Base-by-base conservation (phyloP, 2,113 vertebrate genomes). In the Solea senegalensis region DNA sequence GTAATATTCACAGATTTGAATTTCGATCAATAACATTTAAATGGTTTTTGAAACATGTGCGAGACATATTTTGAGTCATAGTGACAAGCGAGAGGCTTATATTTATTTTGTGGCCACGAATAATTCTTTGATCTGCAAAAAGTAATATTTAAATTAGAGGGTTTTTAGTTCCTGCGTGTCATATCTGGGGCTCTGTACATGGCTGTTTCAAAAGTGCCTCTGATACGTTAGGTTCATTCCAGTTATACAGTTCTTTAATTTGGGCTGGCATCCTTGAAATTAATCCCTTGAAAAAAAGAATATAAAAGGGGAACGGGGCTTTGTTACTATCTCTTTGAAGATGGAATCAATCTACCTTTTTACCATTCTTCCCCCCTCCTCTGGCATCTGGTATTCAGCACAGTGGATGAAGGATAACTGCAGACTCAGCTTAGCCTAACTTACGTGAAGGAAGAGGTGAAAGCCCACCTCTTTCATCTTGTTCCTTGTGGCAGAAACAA, bases 251-350 rank as follows among this genome's bases (percentile, higher is more conserved):
- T 76, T 78, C 87, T 82, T 85, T 89, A 86, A 91, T 89, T 87
- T 86, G 73, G 70, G 63, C 74, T 83, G 73, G 80, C 88, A 88
- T 92, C 84, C 77, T 82, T 88, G 75, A 91, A 91, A 90, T 87
- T 82, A 88, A 84, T 21, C 21, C n/a, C 21, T 21, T 21, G 21
- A 21, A 21, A 21, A 21, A 21, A 73, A 67, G 43, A 67, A 90
- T 87, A 90, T 90, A 88, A 92, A 92, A 90, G 86, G 83, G 84
- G 72, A 82, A 86, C 69, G 79, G 67, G 7, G 57, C 73, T 87
- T 78, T 91, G 89, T 86, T 91, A 90, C 91, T 90, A 86, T 92
- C 86, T 86, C 87, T 93, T 93, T 92, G 92, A 93, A 92, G 91
- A 92, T 75, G 78, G 60, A 89, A 85, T 91, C 85, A 81, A 89